Evolutionary conservation across 2,888 invertebrate species (phyloP).

Genomic region (Microctonus brassicae): DNA sequence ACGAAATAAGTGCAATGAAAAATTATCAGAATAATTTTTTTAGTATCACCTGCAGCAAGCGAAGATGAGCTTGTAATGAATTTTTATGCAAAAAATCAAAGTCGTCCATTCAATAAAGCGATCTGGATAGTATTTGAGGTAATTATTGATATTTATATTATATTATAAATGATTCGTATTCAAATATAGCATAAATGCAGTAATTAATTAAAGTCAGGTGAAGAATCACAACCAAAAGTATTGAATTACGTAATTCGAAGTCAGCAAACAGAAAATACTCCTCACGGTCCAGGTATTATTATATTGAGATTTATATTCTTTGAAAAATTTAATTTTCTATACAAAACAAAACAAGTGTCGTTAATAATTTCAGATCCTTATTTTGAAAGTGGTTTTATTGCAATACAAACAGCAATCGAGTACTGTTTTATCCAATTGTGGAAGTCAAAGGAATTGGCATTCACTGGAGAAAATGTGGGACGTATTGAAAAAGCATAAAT

Average conservation of each 20-base stretch:
- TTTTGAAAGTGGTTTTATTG: slow-evolving; percentile 44
- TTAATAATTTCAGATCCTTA: slow-evolving; percentile 43
- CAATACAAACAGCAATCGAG: slow-evolving; percentile 49
- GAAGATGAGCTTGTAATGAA: slow-evolving; percentile 28
- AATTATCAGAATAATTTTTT: neutral
- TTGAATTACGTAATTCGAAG: slow-evolving; percentile 47
- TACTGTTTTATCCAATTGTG: slow-evolving; percentile 43
- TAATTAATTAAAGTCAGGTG: neutral
- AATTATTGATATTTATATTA: neutral
- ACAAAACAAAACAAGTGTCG: neutral
- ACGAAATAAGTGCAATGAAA: neutral
- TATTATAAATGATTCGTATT: neutral
- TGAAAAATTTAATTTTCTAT: neutral
- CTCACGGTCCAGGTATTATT: slow-evolving; percentile 33
- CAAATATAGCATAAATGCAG: no score
- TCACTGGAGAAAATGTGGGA: slow-evolving; percentile 23
- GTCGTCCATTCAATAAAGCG: slow-evolving; percentile 11
- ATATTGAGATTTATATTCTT: neutral
- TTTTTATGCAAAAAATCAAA: slow-evolving; percentile 38
- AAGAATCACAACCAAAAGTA: slow-evolving; percentile 29
- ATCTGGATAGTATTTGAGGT: slow-evolving; percentile 45
- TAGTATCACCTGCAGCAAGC: slow-evolving; percentile 35
- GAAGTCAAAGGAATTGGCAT: slow-evolving; percentile 29
- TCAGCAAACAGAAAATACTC: slow-evolving; percentile 37
- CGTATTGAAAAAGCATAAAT: neutral